A percentile compares a stretch with the other conserved stretches of the same genome.
These are phyloP conservation scores for Chrysochloris asiatica DNA, from an alignment of 2,113 vertebrate species.

Conservation along the genomic window DNA sequence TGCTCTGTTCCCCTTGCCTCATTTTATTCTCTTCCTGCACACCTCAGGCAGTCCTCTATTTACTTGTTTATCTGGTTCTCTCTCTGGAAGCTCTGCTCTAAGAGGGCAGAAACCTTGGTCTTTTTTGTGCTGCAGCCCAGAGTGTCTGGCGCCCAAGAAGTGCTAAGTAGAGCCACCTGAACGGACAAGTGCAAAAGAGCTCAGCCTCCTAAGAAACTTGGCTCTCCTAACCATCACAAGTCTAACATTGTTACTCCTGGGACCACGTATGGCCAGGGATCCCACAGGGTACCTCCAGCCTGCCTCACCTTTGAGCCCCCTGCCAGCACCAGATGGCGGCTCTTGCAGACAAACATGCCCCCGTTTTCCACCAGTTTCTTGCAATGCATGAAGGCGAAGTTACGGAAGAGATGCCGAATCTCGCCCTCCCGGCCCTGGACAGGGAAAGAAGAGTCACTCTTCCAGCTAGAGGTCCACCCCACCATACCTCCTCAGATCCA, in stretches of 20 bases:
- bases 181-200: background rate
- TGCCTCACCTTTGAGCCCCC: slow-evolving; percentile 92
- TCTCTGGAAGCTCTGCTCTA: background rate
- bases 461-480: rapidly evolving
- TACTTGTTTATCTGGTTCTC: background rate
- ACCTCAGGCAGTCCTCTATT: rapidly evolving
- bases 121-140: background rate
- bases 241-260: background rate
- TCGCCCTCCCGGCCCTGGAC: slow-evolving; percentile 93
- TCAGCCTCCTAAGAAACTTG: background rate
- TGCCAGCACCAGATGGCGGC: slow-evolving; percentile 92
- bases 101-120: background rate
- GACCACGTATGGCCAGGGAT: background rate
- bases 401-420: slow-evolving; percentile 93
- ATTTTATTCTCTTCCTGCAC: background rate
- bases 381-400: slow-evolving; percentile 96
- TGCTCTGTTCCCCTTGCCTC: too few species aligned
- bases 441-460: background rate
- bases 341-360: slow-evolving; percentile 97
- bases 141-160: background rate
- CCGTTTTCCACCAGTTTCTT: slow-evolving; percentile 98
- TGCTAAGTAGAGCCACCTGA: background rate
- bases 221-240: background rate
- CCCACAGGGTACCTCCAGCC: rapidly evolving
- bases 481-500: slow-evolving; percentile 80